Percentiles rank a stretch among this genome's conserved stretches.
phyloP scores from a whole-genome alignment of 2,797 vertebrate genomes.

The Allobates femoralis region DNA sequence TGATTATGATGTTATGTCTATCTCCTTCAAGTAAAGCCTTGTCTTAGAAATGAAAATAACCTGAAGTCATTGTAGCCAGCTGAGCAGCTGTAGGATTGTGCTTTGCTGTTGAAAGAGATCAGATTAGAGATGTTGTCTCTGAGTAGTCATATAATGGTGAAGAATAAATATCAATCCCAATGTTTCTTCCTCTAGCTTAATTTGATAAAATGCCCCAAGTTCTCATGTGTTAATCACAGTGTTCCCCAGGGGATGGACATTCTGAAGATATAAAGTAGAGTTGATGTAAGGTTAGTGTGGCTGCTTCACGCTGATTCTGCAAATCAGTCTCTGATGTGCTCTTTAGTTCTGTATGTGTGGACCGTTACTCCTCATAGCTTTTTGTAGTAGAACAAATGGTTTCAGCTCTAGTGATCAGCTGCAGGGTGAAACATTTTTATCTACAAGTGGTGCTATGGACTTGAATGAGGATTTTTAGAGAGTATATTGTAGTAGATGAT shows the following conservation, averaged over 20 bases:
- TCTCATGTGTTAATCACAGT: constrained; percentile 68
- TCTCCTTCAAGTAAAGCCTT: constrained; percentile 6
- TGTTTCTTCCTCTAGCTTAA: constrained; percentile 66
- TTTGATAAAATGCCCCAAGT: constrained; percentile 67
- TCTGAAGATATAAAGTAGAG: constrained; percentile 70
- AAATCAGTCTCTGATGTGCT: constrained; percentile 52
- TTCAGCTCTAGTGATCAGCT: constrained; percentile 38
- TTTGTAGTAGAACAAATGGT: constrained; percentile 47
- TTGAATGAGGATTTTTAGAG: background rate
- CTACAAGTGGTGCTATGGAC: constrained; percentile 13
- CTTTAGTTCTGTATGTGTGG: constrained; percentile 22
- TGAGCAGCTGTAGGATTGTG: constrained; percentile 2
- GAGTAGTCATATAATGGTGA: background rate
- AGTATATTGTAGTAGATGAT: too few species aligned
- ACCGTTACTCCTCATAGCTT: constrained; percentile 7
- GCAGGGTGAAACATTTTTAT: constrained; percentile 26
- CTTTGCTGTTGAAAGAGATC: constrained; percentile 11
- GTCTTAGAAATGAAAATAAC: constrained; percentile 24
- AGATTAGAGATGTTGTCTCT: background rate
- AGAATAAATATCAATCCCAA: constrained; percentile 28
- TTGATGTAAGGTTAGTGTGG: constrained; percentile 63
- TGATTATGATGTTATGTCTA: background rate
- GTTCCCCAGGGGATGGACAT: constrained; percentile 63
- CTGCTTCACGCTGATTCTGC: constrained; percentile 66
- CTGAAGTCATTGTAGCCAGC: constrained; percentile 16